These are phyloP conservation scores for Sylvia borin DNA, from an alignment of 2,797 vertebrate species.

Conservation along the genomic window DNA sequence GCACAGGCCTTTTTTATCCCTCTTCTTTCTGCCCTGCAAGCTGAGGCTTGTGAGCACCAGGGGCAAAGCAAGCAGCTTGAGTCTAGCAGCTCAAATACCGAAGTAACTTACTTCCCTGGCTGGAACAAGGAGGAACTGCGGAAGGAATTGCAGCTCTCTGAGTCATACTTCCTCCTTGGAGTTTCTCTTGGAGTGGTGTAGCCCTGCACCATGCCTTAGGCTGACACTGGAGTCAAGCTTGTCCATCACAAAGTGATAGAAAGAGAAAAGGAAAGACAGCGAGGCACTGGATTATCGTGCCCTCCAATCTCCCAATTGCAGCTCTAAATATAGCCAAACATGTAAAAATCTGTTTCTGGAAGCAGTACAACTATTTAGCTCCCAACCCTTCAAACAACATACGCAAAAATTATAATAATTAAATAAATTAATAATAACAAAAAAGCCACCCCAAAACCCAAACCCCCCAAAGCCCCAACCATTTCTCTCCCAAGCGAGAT, in stretches of 20 bases:
- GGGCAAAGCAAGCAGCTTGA: not conserved
- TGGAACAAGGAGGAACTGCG: constrained; percentile 61
- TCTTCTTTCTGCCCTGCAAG: not conserved
- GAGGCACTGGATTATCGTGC: not conserved
- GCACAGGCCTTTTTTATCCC: not conserved
- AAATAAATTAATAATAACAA: too few species aligned
- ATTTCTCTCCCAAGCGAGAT: not conserved
- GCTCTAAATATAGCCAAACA: constrained; percentile 60
- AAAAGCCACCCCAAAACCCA: not conserved
- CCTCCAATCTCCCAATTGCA: not conserved
- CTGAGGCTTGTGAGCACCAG: not conserved
- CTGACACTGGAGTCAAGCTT: not conserved
- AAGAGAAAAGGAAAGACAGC: not conserved
- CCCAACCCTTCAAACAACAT: constrained; percentile 21
- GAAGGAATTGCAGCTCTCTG: constrained; percentile 67
- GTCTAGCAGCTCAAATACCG: not conserved
- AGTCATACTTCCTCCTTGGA: constrained; percentile 65
- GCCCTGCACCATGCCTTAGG: constrained; percentile 37
- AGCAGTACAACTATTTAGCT: constrained; percentile 45
- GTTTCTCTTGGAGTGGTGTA: constrained; percentile 61
- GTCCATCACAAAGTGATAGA: not conserved
- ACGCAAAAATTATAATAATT: not conserved
- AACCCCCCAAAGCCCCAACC: not conserved
- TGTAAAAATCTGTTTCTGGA: constrained; percentile 57
- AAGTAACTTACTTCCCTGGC: constrained; percentile 40